Conservation (phyloP, 1,140 invertebrate genomes). For the Ooceraea biroi region DNA sequence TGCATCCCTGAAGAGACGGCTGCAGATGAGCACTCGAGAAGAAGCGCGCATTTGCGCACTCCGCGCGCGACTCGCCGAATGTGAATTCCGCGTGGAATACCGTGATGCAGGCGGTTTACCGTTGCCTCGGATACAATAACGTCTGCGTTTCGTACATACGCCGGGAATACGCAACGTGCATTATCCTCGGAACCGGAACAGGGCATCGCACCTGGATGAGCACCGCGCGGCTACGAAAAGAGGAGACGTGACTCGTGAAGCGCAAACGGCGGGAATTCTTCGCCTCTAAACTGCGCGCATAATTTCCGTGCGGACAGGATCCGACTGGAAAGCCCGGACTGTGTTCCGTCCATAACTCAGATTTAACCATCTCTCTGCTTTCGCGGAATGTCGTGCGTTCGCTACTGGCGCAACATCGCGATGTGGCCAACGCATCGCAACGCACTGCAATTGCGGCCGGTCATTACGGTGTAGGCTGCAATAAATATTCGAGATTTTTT, state of each 20-base stretch:
- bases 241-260: too few species aligned
- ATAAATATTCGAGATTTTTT: conserved; percentile 38
- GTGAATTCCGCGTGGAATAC: conserved; percentile 27
- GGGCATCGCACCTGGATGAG: too few species aligned
- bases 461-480: conserved; percentile 25
- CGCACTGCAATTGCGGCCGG: conserved; percentile 4
- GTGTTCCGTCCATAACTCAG: conserved; percentile 63
- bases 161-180: not conserved
- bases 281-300: conserved; percentile 38
- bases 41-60: conserved; percentile 35
- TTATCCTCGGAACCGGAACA: too few species aligned
- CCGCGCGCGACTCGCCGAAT: conserved; percentile 14
- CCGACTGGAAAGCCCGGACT: conserved; percentile 30
- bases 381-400: conserved; percentile 71
- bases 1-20: conserved; percentile 32
- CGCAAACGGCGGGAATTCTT: conserved; percentile 43
- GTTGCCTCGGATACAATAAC: conserved; percentile 27
- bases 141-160: not conserved
- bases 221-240: too few species aligned
- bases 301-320: conserved; percentile 43
- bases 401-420: conserved; percentile 28
- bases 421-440: too few species aligned
- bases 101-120: conserved; percentile 42
- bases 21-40: conserved; percentile 31
- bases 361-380: conserved; percentile 64